Base-by-base conservation (phyloP, 2,888 invertebrate species). In the Troilus luridus region DNA sequence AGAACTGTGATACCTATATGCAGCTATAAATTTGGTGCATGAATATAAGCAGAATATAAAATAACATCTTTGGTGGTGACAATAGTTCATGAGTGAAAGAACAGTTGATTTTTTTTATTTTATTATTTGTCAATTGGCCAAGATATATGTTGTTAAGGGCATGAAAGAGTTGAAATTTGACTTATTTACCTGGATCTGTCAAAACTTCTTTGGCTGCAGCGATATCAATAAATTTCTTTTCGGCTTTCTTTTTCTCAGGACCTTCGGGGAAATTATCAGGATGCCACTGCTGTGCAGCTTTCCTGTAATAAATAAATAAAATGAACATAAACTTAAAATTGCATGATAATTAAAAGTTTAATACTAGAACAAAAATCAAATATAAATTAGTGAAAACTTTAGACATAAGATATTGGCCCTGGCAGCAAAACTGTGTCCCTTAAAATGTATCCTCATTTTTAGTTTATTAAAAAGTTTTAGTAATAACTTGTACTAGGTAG, bases 201-300 rank as follows among this genome's bases (percentile, higher is more conserved):
- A 96, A 94, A 27, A 98, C 99, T 95, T 99, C 99, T 95, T 99
- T 99, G 91, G 99, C 99, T 77, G 99, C 98, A 6, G 99, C 99
- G 93, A 99, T 97, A 94, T 99, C 99, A 92, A 99, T 99, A 94
- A 99, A 99, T 95, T 97, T 98, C 94, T 98, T 98, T 94, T 99
- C 98, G 0, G 99, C 99, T 90, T 96, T 95, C 94, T 98, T 98
- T 95, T 99, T 99, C 94, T 98, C 98, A 92, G 97, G 97, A 89
- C 96, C 95, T 89, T 95, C 96, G 90, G 95, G 96, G 94, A 97
- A 99, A 95, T 97, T 98, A 95, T 99, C 99, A 0, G 99, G 99
- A 95, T 99, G 99, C 99, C 99, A 99, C 94, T 99, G 97, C 94
- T 98, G 98, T 21, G 99, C 99, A 90, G 98, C 96, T 95, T 98